Base-by-base conservation (phyloP, 2,888 invertebrate species). In the Phymatocera aterrima region DNA sequence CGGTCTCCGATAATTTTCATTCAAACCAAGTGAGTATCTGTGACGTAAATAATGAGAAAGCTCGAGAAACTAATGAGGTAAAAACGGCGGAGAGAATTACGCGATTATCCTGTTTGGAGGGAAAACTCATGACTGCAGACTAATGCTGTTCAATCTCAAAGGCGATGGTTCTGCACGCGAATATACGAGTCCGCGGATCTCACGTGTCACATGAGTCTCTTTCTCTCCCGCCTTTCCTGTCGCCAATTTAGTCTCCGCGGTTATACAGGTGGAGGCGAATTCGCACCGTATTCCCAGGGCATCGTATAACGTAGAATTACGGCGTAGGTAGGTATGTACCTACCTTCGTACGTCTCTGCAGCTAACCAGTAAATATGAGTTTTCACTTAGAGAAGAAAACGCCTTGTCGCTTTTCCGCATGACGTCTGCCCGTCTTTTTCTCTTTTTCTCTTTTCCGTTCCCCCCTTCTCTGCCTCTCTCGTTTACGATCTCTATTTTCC, bases 311-410 rank as follows among this genome's bases (percentile, higher is more conserved):
- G 83, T 84, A 82, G 83, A 80, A 85, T 86, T 84, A 87, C 84
- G 83, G 84, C 85, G 86, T 28, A 54, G 8, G 85, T n/a, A n/a
- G n/a, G n/a, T n/a, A n/a, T n/a, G n/a, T 84, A 85, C 85, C 86
- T 85, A 86, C 85, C 86, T 86, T 86, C 86, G 84, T 86, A 86
- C 85, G 51, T 40, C 75, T 75, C 57, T 83, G 82, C n/a, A n/a
- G n/a, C 85, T 87, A 87, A 87, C 86, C 85, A 83, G 87, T 87
- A 87, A 87, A 87, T 87, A 87, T 87, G 87, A 87, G 84, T 87
- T 87, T 87, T 87, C 86, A 86, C 87, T 87, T 85, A 84, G 83
- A 80, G 80, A 5, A 72, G 72, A 72, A 72, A 72, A 72, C 18
- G 51, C 51, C 48, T 51, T 34, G 72, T 51, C 31, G 72, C 48